phyloP scores from a whole-genome alignment of 2,888 invertebrate genomes.

The Idaea biselata region DNA sequence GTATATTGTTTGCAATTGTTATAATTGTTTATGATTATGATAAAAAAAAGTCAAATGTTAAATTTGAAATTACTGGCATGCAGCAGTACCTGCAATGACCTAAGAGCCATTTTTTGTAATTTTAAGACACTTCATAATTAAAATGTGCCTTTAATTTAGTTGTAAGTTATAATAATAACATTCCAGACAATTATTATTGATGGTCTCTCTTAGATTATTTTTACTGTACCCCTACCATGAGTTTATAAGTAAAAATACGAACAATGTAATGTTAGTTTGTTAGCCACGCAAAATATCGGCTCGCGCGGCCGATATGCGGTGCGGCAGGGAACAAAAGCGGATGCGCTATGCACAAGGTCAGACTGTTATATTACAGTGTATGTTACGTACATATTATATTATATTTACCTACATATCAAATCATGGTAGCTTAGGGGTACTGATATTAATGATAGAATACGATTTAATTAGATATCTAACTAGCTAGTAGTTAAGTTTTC shows the following conservation, averaged over 20 bases:
- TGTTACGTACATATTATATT: too few species aligned
- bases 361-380: too few species aligned
- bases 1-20: too few species aligned
- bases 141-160: conserved; percentile 52
- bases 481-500: background rate
- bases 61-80: conserved; percentile 22
- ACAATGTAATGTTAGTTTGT: too few species aligned
- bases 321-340: too few species aligned
- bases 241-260: too few species aligned
- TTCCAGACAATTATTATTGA: conserved; percentile 46
- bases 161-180: conserved; percentile 40
- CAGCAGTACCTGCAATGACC: conserved; percentile 63
- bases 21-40: too few species aligned
- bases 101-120: conserved; percentile 62
- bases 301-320: too few species aligned
- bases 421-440: too few species aligned
- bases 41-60: background rate
- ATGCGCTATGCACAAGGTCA: too few species aligned
- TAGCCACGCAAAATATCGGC: too few species aligned
- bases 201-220: conserved; percentile 7
- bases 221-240: background rate
- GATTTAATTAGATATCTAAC: background rate
- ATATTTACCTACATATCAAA: too few species aligned
- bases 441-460: background rate
- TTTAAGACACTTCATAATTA: conserved; percentile 34